Evolutionary conservation across 2,113 vertebrate species (phyloP), one percentile per base, ranked within the genome.

Genomic region (Ciconia stormi): DNA sequence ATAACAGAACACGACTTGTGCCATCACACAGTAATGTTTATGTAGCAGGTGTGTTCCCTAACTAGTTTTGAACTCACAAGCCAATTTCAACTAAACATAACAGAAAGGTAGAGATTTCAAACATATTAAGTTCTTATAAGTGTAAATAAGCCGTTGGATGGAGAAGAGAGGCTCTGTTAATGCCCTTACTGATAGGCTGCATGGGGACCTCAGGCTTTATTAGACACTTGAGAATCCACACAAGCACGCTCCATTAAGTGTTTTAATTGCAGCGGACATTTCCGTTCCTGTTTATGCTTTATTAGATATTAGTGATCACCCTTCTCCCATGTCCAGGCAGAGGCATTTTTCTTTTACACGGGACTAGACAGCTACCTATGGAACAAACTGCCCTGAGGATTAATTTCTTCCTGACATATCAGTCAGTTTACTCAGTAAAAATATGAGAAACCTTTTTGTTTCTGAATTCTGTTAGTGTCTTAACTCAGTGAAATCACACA

Each of bases 201-300:
- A 4, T 18, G n/a, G 20, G 55, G 50, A 53, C 11, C 13, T 85
- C 61, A 58, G 55, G 26, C 22, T 87, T 71, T 25, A 18, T 62
- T 36, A 46, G 20, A 6, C 70, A 21, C 26, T 17, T 29, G 22
- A 66, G 56, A 87, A 62, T 25, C 26, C 30, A 47, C 55, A 36
- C 8, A 62, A 30, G 7, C 4, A 14, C 0, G 1, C 8, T 63
- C 14, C 17, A 19, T 26, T 34, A 27, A 17, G 10, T 16, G 20
- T 42, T 84, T 90, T 71, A 87, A 84, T 42, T 67, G n/a, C 42
- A 81, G 23, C 46, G 34, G n/a, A 63, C 7, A 7, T 32, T 63
- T 82, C 38, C 9, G 26, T 72, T 94, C 44, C 16, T 55, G 3
- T 82, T 84, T 73, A 27, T 66, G 16, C 6, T 17, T 82, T 47